Base-by-base conservation (phyloP, 2,888 invertebrate species). In the Romanomermis culicivorax region DNA sequence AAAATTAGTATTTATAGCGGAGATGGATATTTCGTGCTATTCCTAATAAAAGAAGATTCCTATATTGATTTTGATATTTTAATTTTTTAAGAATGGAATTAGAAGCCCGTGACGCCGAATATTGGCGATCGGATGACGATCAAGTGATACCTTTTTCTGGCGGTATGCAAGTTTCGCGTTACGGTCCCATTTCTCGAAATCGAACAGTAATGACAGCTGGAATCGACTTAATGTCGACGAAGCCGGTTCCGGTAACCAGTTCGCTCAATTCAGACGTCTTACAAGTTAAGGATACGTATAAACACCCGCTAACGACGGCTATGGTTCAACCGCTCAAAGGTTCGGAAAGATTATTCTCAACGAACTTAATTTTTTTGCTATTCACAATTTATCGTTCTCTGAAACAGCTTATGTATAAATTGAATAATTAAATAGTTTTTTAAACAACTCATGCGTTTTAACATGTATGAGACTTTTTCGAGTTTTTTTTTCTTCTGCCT, bases 241-340 rank as follows among this genome's bases (percentile, higher is more conserved):
- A 25, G 27, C 42, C 27, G 42, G 2, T 26, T 26, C 11, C 25
- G 3, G 14, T 25, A 2, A 26, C 2, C 2, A 27, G 59, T 53
- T 55, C 55, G 45, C 7, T 20, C 11, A 4, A 25, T 25, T 4
- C 14, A 11, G 50, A 49, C 4, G 25, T 49, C 27, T 25, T 49
- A 14, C 50, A 49, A 11, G 50, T 45, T 42, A 47, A 58, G 42
- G 55, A 59, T 7, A 54, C 30, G 26, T 42, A 59, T 25, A 51
- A 55, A 27, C 54, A 58, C 2, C 51, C 51, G 17, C 43, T 56
- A 23, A 24, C 54, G 7, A 55, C 52, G n/a, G 56, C 56, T 25
- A 60, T 56, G 51, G 58, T 58, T 4, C 59, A 61, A 48, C 61
- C 61, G 1, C 50, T 60, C 24, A 56, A 56, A 51, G 42, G 58